Evolutionary conservation across 2,888 invertebrate species (phyloP), one percentile per base, ranked within the genome.

Genomic region (Arge pagana): DNA sequence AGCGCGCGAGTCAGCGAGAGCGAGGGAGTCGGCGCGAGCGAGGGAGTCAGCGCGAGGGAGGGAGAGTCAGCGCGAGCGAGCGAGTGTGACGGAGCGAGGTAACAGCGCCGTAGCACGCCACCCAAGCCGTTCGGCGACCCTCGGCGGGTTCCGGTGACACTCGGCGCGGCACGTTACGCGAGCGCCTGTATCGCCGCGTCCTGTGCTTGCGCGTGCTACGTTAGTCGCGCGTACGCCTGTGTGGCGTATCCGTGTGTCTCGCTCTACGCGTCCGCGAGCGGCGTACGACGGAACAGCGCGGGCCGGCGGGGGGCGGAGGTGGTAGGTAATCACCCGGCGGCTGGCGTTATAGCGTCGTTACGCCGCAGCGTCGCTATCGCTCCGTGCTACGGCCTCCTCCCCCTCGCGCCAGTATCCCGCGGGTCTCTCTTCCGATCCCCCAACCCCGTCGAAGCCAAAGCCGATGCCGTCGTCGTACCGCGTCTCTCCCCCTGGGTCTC

Each of bases 311-410:
- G 26, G 48, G 28, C 36, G 31, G 54, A 68, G 74, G 73, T 72
- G 72, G 73, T 70, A 68, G 73, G 74, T 74, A 74, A 74, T 74
- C 74, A 74, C 72, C 72, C 74, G 66, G 68, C 71, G 73, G 74
- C 73, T 70, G 70, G 69, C 72, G 74, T 74, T 74, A 74, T 74
- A 74, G 74, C 74, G 71, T 74, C 74, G 74, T 74, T 74, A 74
- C 68, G 70, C 72, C 72, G 68, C 70, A 72, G 69, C 69, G 62
- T 66, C 67, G 71, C 70, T 70, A 70, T 70, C 72, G 66, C 19
- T 37, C 37, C 16, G 8, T 11, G 15, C 15, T 13, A 8, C 35
- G 10, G 8, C 35, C 43, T 50, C 53, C 50, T 43, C 53, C 10
- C 10, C 51, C 48, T 49, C 48, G 50, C 52, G 55, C 53, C 53